Base-by-base conservation (phyloP, 2,113 vertebrate genomes). In the Corydoras sp. region DNA sequence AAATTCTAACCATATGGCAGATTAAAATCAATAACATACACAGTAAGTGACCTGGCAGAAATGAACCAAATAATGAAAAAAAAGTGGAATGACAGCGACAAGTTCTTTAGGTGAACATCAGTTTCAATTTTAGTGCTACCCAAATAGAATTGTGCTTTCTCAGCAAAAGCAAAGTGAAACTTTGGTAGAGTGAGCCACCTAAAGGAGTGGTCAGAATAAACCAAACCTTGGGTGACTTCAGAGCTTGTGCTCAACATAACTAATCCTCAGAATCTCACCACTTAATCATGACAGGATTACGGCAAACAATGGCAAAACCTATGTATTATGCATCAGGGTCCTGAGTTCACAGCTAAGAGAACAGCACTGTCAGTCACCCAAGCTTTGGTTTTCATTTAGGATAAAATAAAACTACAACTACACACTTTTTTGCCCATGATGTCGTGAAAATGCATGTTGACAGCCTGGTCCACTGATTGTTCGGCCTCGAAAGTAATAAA, bases 361-460 rank as follows among this genome's bases (percentile, higher is more conserved):
- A 56, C 48, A 53, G 13, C 9, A 24, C 43, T 61, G 32, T 35
- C 65, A n/a, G 81, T 97, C 95, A 90, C 91, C 91, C 92, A 92
- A 98, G 93, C 88, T 94, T 98, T 90, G 78, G 93, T 93, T 94
- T 91, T 86, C 93, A 91, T 94, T 93, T 97, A 97, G 95, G 89
- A 94, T 97, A 98, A 98, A 98, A 98, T 99, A 99, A 99, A 98
- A 98, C 96, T 98, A 99, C 97, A 97, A 98, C 97, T 99, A 99
- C 97, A 99, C 97, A 99, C 97, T 99, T 99, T 99, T 99, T 99
- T 99, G 97, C 95, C 95, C 97, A 99, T 99, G 97, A 99, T 99
- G 97, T 99, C 97, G 96, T 99, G 97, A 99, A 97, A 99, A 99
- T 99, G 97, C 97, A 99, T 98, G 97, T 99, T 99, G 96, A 99